Conservation (phyloP, 2,888 invertebrate species). For the Nemoura dubitans region DNA sequence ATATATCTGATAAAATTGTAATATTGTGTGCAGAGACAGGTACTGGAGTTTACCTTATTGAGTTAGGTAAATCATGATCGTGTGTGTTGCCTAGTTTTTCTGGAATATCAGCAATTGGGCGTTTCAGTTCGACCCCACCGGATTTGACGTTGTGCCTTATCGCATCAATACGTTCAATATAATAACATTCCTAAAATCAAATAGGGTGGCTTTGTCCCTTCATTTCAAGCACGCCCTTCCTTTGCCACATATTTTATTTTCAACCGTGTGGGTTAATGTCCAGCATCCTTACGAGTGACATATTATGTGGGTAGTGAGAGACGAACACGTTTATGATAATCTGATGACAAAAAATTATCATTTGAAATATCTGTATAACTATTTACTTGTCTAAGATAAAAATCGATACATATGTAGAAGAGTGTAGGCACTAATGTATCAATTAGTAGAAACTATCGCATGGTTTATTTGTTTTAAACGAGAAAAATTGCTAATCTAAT, state of each 20-base stretch:
- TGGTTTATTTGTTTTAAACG: not conserved
- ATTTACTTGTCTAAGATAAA: not conserved
- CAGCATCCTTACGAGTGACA: too few species aligned
- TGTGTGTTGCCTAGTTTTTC: too few species aligned
- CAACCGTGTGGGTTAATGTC: not conserved
- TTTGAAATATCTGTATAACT: not conserved
- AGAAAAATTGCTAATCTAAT: conserved; percentile 21
- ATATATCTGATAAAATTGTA: not conserved
- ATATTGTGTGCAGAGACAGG: too few species aligned
- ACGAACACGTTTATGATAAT: not conserved
- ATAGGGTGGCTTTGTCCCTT: not conserved
- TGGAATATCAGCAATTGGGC: too few species aligned
- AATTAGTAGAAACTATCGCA: conserved; percentile 22
- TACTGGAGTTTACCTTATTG: too few species aligned
- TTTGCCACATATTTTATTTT: not conserved
- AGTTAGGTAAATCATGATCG: too few species aligned
- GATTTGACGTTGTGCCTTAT: not conserved
- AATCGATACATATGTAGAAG: not conserved
- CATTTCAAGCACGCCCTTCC: not conserved
- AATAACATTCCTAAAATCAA: not conserved
- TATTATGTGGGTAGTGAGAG: too few species aligned
- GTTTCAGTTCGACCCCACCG: too few species aligned
- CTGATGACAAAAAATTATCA: not conserved
- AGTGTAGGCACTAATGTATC: not conserved
- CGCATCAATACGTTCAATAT: not conserved